Conservation (phyloP, 2,797 vertebrate species). For the Sebastes minor region DNA sequence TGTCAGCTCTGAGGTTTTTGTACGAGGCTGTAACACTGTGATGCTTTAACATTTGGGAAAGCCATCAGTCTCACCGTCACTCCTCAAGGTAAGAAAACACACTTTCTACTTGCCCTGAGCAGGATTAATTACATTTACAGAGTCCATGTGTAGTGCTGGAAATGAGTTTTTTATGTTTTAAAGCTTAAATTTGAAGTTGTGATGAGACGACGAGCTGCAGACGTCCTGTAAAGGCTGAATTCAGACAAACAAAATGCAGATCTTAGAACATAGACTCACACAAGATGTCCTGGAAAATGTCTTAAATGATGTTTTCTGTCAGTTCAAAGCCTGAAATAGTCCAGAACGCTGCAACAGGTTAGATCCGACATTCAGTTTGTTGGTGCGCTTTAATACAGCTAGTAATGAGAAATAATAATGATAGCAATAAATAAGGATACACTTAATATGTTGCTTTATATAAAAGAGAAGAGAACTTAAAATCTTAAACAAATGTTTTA, state of each 20-base stretch:
- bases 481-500: not conserved
- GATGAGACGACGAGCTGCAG: not conserved
- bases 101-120: accelerated
- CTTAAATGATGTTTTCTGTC: not conserved
- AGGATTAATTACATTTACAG: accelerated
- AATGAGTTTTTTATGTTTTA: not conserved
- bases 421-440: not conserved
- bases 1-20: slow-evolving; percentile 52
- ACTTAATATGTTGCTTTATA: not conserved
- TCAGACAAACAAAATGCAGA: not conserved
- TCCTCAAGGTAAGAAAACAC: slow-evolving; percentile 58
- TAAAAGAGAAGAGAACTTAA: not conserved
- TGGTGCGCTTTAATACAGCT: not conserved
- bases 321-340: not conserved
- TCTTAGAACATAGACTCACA: not conserved
- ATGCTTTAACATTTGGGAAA: slow-evolving; percentile 11
- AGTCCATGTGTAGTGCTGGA: too few species aligned
- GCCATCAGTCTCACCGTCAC: slow-evolving; percentile 27
- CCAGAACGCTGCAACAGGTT: not conserved
- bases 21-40: slow-evolving; percentile 55
- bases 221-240: accelerated
- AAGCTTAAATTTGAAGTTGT: not conserved
- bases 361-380: not conserved
- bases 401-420: not conserved
- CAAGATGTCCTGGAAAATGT: not conserved